These are phyloP conservation scores for Sinotaia quadrata DNA, from an alignment of 2,888 invertebrate genomes.

Conservation along the genomic window DNA sequence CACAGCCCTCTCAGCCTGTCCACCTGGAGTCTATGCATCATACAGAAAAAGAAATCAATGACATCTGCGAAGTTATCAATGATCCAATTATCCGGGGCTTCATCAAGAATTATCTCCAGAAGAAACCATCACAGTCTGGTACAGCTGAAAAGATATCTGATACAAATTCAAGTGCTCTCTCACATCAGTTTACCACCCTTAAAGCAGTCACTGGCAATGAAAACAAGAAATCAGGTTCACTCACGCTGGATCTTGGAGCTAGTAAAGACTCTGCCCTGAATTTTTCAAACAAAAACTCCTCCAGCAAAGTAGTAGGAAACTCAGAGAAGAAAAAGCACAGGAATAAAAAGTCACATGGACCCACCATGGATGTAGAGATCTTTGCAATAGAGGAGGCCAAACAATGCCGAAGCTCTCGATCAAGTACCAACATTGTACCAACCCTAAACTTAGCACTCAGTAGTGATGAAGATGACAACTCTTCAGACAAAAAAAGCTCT, in stretches of 20 bases:
- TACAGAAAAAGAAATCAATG: constrained; percentile 51
- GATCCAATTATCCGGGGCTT: constrained; percentile 59
- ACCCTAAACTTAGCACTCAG: constrained; percentile 49
- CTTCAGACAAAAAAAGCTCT: constrained; percentile 13
- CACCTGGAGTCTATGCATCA: constrained; percentile 7
- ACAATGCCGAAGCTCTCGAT: constrained; percentile 44
- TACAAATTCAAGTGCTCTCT: neutral
- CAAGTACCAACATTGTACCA: constrained; percentile 47
- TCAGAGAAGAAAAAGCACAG: constrained; percentile 26
- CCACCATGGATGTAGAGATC: constrained; percentile 58
- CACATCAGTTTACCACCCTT: neutral
- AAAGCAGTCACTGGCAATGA: neutral
- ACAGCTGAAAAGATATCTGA: neutral
- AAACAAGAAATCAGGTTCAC: neutral
- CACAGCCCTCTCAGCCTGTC: neutral
- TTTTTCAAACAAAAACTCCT: neutral
- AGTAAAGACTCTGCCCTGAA: neutral
- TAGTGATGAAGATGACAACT: constrained; percentile 54
- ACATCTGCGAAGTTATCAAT: constrained; percentile 51
- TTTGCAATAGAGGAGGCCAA: constrained; percentile 55
- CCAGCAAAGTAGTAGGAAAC: neutral
- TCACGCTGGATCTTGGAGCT: constrained; percentile 9
- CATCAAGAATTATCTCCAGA: constrained; percentile 51
- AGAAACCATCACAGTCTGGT: constrained; percentile 27
- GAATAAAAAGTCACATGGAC: constrained; percentile 32